Conservation (phyloP, 1,140 invertebrate genomes). For the Anoplolepis gracilipes region DNA sequence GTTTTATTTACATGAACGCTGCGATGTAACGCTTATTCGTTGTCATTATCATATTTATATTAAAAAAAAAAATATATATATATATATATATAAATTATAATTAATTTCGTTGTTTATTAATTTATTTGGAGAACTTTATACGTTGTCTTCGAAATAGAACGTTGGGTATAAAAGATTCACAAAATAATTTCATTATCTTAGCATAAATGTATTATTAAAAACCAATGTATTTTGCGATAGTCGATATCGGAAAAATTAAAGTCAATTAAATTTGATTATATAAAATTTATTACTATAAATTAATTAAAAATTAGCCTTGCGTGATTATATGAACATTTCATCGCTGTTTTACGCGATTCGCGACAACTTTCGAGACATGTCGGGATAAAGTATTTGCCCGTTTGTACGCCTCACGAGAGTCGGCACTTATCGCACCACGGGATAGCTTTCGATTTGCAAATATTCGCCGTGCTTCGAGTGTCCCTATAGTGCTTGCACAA, state of each 20-base stretch:
- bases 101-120: background rate
- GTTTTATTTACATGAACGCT: background rate
- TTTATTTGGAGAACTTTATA: background rate
- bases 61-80: background rate
- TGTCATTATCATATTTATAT: background rate
- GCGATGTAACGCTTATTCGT: background rate
- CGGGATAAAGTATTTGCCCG: background rate
- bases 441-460: conserved; percentile 22
- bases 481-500: conserved; percentile 29
- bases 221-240: background rate
- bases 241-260: background rate
- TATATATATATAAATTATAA: too few species aligned
- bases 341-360: background rate
- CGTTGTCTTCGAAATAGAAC: background rate
- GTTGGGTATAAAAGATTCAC: background rate
- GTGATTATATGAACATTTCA: conserved; percentile 4
- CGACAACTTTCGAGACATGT: conserved; percentile 12
- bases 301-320: background rate
- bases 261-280: too few species aligned
- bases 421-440: conserved; percentile 25
- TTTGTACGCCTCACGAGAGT: conserved; percentile 23
- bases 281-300: too few species aligned
- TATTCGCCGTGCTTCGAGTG: conserved; percentile 40
- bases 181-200: background rate
- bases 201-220: background rate